These are phyloP conservation scores for Drosophila pallidifrons DNA, from an alignment of 1,140 invertebrate species.

Conservation along the genomic window DNA sequence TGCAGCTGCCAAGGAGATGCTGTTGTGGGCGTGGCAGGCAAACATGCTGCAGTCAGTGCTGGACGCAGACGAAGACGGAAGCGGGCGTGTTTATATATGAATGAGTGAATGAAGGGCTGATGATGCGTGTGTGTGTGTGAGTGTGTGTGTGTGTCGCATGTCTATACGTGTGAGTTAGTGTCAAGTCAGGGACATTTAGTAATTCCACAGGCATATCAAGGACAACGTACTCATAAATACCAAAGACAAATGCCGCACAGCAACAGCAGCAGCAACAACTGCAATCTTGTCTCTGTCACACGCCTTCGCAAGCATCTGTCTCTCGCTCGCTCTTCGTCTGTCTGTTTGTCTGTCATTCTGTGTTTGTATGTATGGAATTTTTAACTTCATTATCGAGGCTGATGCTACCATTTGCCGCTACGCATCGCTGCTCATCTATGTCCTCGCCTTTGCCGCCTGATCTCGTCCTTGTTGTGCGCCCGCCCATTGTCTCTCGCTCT, in stretches of 20 bases:
- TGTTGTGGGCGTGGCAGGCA: conserved; percentile 56
- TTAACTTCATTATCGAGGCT: conserved; percentile 79
- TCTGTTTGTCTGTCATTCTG: conserved; percentile 55
- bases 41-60: conserved; percentile 77
- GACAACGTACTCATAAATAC: conserved; percentile 84
- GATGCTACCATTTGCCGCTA: conserved; percentile 56
- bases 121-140: conserved; percentile 41
- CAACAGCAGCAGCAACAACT: conserved; percentile 54
- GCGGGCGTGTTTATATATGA: conserved; percentile 41
- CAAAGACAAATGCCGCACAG: conserved; percentile 76
- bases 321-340: conserved; percentile 4
- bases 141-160: conserved; percentile 31
- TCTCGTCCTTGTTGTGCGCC: conserved; percentile 16
- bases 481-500: conserved; percentile 46
- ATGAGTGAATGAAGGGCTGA: conserved; percentile 66
- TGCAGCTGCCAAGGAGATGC: conserved; percentile 39
- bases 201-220: conserved; percentile 81
- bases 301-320: neutral
- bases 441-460: neutral
- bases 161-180: conserved; percentile 65
- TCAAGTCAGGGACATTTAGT: conserved; percentile 82
- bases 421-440: conserved; percentile 52
- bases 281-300: conserved; percentile 45
- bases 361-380: conserved; percentile 82
- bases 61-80: conserved; percentile 62